phyloP scores from a whole-genome alignment of 1,140 invertebrate species.

The Drosophila trapezifrons region DNA sequence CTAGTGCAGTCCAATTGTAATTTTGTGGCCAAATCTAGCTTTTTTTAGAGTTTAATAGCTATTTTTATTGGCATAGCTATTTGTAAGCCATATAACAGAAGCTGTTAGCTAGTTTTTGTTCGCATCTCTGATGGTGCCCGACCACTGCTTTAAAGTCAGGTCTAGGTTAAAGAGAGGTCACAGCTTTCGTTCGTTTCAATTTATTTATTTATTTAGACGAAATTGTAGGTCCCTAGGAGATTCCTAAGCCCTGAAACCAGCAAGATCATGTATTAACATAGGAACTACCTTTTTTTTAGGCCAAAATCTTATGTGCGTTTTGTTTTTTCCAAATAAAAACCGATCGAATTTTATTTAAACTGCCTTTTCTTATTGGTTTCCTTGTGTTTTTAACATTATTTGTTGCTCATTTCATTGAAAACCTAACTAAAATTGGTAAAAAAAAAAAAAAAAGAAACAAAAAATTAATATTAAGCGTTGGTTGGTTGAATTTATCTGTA shows the following conservation, averaged over 20 bases:
- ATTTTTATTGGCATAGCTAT: no score
- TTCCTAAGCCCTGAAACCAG: no score
- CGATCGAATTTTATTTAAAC: slow-evolving; percentile 9
- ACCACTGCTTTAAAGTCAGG: slow-evolving; percentile 7
- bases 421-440: not conserved
- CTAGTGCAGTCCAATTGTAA: no score
- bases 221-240: not conserved
- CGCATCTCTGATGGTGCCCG: no score
- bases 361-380: not conserved
- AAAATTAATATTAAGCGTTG: slow-evolving; percentile 2
- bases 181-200: not conserved
- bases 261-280: not conserved
- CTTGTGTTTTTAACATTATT: not conserved
- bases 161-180: slow-evolving; percentile 1
- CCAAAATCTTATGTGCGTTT: not conserved
- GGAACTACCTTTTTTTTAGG: not conserved
- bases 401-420: no score
- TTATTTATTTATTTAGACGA: slow-evolving; percentile 3
- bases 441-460: not conserved
- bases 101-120: no score
- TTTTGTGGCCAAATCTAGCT: no score
- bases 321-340: slow-evolving; percentile 1
- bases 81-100: no score
- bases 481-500: slow-evolving; percentile 5
- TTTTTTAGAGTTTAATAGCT: no score